Conservation (phyloP, 2,113 vertebrate species). For the Ceyx melanurus region DNA sequence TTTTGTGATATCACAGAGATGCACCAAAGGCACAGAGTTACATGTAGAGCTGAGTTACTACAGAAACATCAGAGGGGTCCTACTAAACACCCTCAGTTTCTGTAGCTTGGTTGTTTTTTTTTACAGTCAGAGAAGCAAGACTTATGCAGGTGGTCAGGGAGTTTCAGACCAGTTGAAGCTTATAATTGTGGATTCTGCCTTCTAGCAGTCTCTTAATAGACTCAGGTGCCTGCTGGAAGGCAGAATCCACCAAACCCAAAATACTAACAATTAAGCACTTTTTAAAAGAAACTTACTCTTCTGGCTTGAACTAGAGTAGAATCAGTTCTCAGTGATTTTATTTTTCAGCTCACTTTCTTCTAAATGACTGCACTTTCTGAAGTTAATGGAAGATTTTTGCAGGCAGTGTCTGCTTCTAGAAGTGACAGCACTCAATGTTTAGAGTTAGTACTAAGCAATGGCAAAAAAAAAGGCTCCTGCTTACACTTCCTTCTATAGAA, state of each 20-base stretch:
- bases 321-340: not conserved
- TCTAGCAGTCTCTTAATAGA: not conserved
- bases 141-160: not conserved
- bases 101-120: not conserved
- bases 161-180: not conserved
- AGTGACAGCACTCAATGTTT: not conserved
- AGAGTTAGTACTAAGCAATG: not conserved
- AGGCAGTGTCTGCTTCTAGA: not conserved
- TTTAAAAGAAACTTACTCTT: not conserved
- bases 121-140: not conserved
- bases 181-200: not conserved
- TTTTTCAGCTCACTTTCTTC: not conserved
- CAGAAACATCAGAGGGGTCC: not conserved
- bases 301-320: not conserved
- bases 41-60: not conserved
- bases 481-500: not conserved
- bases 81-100: not conserved
- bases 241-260: constrained; percentile 57
- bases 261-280: constrained; percentile 60
- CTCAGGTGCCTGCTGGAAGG: not conserved
- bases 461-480: no score
- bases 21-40: not conserved
- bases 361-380: not conserved
- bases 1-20: not conserved
- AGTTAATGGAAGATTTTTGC: not conserved